These are phyloP conservation scores for Tauraco erythrolophus DNA, from an alignment of 2,113 vertebrate genomes.

Conservation along the genomic window DNA sequence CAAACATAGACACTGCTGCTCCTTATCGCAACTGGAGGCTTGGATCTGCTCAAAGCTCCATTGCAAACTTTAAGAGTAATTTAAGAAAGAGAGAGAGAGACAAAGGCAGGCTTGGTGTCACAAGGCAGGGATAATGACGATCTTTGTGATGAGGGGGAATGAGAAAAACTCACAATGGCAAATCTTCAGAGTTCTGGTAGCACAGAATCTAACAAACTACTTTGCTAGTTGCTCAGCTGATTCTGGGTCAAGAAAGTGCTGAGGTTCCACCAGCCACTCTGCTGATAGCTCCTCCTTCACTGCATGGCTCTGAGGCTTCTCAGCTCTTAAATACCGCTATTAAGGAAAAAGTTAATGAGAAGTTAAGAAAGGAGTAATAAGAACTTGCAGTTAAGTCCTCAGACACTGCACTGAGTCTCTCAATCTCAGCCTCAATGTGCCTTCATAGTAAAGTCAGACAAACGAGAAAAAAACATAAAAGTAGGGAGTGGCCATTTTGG, in stretches of 20 bases:
- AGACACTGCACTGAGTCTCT: neutral
- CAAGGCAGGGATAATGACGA: neutral
- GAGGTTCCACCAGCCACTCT: neutral
- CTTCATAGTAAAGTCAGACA: neutral
- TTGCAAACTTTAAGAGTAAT: neutral
- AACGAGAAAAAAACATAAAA: neutral
- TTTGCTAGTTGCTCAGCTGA: neutral
- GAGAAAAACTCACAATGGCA: neutral
- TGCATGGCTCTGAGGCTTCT: neutral
- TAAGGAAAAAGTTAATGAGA: slow-evolving; percentile 3
- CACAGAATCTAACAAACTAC: neutral
- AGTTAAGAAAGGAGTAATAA: neutral
- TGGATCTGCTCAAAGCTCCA: neutral
- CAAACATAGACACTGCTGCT: neutral
- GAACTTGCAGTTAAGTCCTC: neutral
- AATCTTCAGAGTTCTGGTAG: neutral
- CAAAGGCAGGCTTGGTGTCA: neutral
- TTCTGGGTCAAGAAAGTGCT: slow-evolving; percentile 17
- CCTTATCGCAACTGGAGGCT: neutral
- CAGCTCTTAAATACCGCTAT: neutral
- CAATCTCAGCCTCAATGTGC: neutral
- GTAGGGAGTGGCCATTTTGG: neutral
- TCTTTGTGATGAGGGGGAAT: neutral
- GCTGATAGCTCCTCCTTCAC: neutral
- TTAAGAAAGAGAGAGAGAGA: neutral